These are phyloP conservation scores for Macaca fascicularis DNA, from an alignment of 2,113 vertebrate genomes.

Conservation along the genomic window T2T-MFA8v1.1 NC_088375.1:43576501-43577000, in stretches of 20 bases:
- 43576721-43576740: neutral
- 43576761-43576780: neutral
- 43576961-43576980: conserved; percentile 5
- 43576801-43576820: neutral
- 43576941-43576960: neutral
- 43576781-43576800: neutral
- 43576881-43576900: neutral
- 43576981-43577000: neutral
- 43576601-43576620: neutral
- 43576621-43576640: neutral
- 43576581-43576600: neutral
- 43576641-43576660: neutral
- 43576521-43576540: neutral
- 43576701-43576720: neutral
- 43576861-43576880: neutral
- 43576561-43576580: conserved; percentile 12
- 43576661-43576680: neutral
- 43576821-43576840: neutral
- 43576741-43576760: neutral
- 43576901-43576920: neutral
- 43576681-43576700: neutral
- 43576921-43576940: neutral
- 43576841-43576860: neutral
- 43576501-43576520: neutral
- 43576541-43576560: neutral